Conservation (phyloP, 1,140 invertebrate genomes). For the Leptoteleia sp. region DNA sequence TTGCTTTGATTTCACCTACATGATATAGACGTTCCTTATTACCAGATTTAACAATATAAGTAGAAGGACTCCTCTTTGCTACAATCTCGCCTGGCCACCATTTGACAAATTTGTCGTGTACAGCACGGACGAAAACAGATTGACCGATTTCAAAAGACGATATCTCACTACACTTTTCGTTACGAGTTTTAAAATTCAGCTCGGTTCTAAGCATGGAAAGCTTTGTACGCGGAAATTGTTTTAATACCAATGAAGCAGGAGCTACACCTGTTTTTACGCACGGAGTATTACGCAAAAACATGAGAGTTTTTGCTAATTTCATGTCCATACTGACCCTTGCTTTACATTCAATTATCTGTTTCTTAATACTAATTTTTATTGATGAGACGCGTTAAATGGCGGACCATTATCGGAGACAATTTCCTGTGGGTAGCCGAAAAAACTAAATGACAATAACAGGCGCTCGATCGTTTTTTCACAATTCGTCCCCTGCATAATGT, state of each 20-base stretch:
- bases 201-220: conserved; percentile 31
- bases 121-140: conserved; percentile 11
- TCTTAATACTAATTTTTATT: conserved; percentile 27
- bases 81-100: conserved; percentile 21
- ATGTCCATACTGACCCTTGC: too few species aligned
- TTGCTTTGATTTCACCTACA: too few species aligned
- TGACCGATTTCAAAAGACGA: background rate
- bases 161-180: background rate
- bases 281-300: too few species aligned
- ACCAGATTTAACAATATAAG: too few species aligned
- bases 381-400: conserved; percentile 2
- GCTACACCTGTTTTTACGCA: background rate
- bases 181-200: background rate
- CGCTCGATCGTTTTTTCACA: conserved; percentile 3
- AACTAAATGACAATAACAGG: conserved; percentile 12
- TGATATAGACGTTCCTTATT: too few species aligned
- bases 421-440: conserved; percentile 25
- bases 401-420: conserved; percentile 28
- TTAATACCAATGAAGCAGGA: conserved; percentile 32
- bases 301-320: too few species aligned
- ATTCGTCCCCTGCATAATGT: conserved; percentile 6
- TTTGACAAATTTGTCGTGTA: conserved; percentile 1
- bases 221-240: conserved; percentile 29
- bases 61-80: too few species aligned
- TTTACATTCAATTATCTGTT: conserved; percentile 36